A percentile compares a stretch with the other conserved stretches of the same genome.
phyloP scores from a whole-genome alignment of 2,113 vertebrate genomes.

The Tupaia tana region DNA sequence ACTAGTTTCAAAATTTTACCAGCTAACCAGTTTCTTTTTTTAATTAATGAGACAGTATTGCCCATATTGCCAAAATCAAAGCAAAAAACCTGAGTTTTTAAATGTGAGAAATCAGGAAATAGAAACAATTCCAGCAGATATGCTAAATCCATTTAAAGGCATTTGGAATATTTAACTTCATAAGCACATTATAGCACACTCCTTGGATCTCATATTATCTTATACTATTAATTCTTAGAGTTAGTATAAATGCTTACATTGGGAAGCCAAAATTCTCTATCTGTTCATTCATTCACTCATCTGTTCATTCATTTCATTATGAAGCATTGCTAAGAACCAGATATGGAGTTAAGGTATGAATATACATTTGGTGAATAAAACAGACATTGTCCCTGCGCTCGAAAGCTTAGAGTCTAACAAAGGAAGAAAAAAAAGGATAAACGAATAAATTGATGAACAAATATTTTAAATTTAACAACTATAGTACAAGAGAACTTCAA shows the following conservation, averaged over 20 bases:
- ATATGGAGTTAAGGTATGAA: not conserved
- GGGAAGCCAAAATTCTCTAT: not conserved
- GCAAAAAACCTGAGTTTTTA: constrained; percentile 51
- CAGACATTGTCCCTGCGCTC: not conserved
- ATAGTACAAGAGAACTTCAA: not conserved
- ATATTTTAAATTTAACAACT: not conserved
- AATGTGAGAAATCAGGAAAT: constrained; percentile 54
- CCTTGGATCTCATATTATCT: not conserved
- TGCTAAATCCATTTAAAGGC: constrained; percentile 41
- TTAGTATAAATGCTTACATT: not conserved
- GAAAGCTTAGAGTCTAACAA: not conserved
- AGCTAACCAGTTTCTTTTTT: constrained; percentile 36
- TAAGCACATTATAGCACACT: not conserved
- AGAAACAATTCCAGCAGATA: constrained; percentile 53
- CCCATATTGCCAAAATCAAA: constrained; percentile 47
- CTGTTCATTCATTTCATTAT: constrained; percentile 24
- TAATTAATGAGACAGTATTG: constrained; percentile 47
- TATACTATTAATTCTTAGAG: not conserved
- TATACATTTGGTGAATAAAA: not conserved
- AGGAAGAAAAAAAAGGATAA: not conserved
- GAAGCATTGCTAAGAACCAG: not conserved
- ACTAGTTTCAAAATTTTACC: not conserved
- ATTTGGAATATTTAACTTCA: constrained; percentile 59
- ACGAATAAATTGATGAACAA: not conserved
- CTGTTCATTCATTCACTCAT: not conserved